Percentiles rank a stretch among this genome's conserved stretches.
Conservation (phyloP, 2,888 invertebrate genomes). For the Cecidostiba fungosa region DNA sequence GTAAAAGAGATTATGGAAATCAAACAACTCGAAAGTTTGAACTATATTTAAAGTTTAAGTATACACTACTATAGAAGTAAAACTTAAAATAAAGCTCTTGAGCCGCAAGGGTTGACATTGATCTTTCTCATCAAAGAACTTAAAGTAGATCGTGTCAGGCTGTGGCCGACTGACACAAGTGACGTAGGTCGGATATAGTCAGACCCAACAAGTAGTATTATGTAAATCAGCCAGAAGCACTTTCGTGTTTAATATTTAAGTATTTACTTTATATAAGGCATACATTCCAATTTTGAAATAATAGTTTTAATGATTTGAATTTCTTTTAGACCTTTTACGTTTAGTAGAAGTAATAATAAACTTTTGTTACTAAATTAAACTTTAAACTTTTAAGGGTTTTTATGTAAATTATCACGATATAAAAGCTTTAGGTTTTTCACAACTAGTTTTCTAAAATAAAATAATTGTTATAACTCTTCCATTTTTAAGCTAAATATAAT, state of each 20-base stretch:
- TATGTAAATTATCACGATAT: too few species aligned
- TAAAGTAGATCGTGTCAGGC: constrained; percentile 36
- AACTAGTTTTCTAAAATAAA: too few species aligned
- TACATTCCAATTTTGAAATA: background rate
- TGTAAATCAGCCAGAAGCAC: constrained; percentile 6
- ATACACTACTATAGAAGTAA: background rate
- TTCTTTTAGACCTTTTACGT: background rate
- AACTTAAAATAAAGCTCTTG: background rate
- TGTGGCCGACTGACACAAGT: constrained; percentile 32
- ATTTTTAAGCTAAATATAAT: too few species aligned
- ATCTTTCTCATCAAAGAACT: constrained; percentile 37
- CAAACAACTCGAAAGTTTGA: background rate
- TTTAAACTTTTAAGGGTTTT: too few species aligned
- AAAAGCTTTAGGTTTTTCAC: too few species aligned
- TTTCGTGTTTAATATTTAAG: background rate
- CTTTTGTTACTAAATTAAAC: too few species aligned
- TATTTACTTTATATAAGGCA: background rate
- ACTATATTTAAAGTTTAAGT: background rate
- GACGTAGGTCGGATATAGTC: constrained; percentile 38
- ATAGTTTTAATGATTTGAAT: background rate
- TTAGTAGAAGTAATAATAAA: background rate
- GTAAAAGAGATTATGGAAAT: background rate
- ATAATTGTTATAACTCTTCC: too few species aligned
- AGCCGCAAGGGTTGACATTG: constrained; percentile 37
- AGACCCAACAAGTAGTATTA: constrained; percentile 25